Evolutionary conservation across 2,113 vertebrate genomes (phyloP).

Genomic region (Emberiza fucata): DNA sequence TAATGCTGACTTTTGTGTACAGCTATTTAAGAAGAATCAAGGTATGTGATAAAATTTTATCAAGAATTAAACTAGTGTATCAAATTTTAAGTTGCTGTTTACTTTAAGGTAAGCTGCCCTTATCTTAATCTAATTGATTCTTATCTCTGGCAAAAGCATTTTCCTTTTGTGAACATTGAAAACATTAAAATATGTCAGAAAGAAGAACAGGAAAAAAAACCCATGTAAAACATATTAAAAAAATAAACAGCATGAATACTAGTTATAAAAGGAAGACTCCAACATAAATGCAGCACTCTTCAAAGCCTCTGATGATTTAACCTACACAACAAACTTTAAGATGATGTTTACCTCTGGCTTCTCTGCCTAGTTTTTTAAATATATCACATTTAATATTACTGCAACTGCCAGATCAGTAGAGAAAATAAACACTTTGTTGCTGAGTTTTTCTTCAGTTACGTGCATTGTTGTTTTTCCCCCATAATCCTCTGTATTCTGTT

Average conservation of each 20-base stretch:
- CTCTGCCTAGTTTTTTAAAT: background rate
- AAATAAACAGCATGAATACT: background rate
- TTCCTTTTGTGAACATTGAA: background rate
- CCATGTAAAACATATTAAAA: background rate
- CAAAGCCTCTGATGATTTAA: background rate
- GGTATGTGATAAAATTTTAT: background rate
- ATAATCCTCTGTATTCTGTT: background rate
- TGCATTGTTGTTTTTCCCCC: background rate
- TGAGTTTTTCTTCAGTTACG: background rate
- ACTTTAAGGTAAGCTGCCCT: too few relatives aligned
- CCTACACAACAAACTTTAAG: background rate
- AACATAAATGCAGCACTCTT: background rate
- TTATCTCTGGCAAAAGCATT: background rate
- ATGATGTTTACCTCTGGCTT: background rate
- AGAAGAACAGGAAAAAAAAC: background rate
- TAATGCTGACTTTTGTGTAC: background rate
- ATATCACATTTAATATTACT: background rate
- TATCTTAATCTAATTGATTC: background rate
- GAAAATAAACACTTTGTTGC: background rate
- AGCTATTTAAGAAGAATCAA: background rate
- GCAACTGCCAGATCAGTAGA: background rate
- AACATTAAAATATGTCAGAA: background rate
- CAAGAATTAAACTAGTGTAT: background rate
- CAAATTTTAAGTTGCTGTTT: background rate
- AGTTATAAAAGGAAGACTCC: background rate